These are phyloP conservation scores for Trigoniulus corallinus DNA, from an alignment of 1,140 invertebrate species.

Conservation along the genomic window DNA sequence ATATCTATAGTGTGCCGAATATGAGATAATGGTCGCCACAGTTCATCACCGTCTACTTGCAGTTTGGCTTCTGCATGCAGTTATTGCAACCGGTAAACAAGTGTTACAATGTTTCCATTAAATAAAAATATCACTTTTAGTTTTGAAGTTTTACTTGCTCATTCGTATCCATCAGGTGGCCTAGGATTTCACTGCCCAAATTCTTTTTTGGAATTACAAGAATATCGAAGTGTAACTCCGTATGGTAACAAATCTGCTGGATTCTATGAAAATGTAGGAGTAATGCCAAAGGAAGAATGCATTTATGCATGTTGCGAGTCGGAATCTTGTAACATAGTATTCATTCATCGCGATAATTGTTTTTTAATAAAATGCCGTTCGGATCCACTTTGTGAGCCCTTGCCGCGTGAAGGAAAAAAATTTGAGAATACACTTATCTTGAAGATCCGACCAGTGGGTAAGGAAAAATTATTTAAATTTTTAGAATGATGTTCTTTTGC, in stretches of 20 bases:
- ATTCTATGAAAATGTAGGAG: not conserved
- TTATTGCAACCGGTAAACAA: too few relatives aligned
- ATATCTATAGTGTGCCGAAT: too few relatives aligned
- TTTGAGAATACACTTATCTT: slow-evolving; percentile 1
- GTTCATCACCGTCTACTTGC: too few relatives aligned
- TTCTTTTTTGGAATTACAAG: not conserved
- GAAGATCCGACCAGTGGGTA: not conserved
- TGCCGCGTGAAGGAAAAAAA: not conserved
- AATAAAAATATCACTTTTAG: too few relatives aligned
- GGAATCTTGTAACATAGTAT: not conserved
- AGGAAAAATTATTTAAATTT: not conserved
- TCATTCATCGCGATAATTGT: not conserved
- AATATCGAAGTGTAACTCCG: not conserved
- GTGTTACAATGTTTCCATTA: too few relatives aligned
- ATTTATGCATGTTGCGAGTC: not conserved
- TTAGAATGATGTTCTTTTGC: too few relatives aligned
- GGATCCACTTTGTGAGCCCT: not conserved
- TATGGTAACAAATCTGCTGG: slow-evolving; percentile 1
- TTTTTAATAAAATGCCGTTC: slow-evolving; percentile 1
- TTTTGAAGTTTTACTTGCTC: too few relatives aligned
- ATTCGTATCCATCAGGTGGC: not conserved
- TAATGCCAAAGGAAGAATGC: not conserved
- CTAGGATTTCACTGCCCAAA: not conserved
- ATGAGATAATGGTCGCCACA: too few relatives aligned
- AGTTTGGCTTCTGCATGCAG: too few relatives aligned